A percentile compares a stretch with the other conserved stretches of the same genome.
Conservation (phyloP, 1,140 invertebrate genomes). For the Elymnias hypermnestra region DNA sequence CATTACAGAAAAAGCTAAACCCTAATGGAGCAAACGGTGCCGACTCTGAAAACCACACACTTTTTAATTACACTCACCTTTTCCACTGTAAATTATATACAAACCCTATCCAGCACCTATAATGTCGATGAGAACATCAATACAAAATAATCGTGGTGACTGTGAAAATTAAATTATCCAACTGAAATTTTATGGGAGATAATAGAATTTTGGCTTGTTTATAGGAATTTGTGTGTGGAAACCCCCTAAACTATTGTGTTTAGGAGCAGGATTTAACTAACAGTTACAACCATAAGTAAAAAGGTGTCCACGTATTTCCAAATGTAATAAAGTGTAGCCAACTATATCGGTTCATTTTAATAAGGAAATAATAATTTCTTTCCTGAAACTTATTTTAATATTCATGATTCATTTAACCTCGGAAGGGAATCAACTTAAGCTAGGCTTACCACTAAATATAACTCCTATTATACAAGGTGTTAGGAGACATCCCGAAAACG, state of each 20-base stretch:
- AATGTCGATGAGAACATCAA: conserved; percentile 15
- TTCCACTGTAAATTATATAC: conserved; percentile 34
- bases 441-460: neutral
- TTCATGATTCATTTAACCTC: neutral
- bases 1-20: conserved; percentile 40
- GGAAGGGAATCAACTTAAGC: neutral
- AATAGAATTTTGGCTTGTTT: conserved; percentile 47
- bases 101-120: conserved; percentile 16
- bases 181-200: conserved; percentile 15
- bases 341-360: no score
- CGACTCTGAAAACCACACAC: conserved; percentile 27
- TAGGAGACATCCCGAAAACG: no score
- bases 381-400: neutral
- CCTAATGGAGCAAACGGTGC: conserved; percentile 40
- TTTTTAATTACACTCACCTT: conserved; percentile 46
- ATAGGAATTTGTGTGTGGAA: conserved; percentile 73
- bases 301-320: no score
- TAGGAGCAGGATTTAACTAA: conserved; percentile 4
- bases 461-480: no score
- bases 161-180: conserved; percentile 16
- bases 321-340: no score
- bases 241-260: no score
- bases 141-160: conserved; percentile 13
- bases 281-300: no score
- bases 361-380: neutral